Evolutionary conservation across 1,140 invertebrate genomes (phyloP), one percentile per base, ranked within the genome.

Genomic region (Tetragnatha versicolor): DNA sequence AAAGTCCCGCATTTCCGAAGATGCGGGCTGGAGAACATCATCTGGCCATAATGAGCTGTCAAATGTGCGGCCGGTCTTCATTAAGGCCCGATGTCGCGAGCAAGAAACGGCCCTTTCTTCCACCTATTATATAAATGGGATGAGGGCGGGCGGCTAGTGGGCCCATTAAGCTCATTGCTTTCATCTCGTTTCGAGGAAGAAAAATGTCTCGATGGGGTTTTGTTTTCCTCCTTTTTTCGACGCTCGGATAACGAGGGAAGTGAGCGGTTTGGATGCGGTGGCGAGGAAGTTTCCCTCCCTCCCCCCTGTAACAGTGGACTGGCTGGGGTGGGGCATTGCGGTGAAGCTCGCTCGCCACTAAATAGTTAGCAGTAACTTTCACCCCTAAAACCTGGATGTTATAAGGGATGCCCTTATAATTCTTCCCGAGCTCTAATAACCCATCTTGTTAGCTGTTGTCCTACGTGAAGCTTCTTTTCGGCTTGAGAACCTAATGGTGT

Each of bases 11-110:
- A 73, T 73, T 73, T 73, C 69, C 69, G 53, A 73, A 45, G 66
- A 69, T 53, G 66, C 66, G 29, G 47, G 66, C n/a, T 22, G 33
- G 49, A 60, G 35, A 60, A 45, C 69, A 73, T 73, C 69, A 60
- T 73, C 69, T 60, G 53, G 37, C 69, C 47, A 73, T 73, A 73
- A 73, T 73, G 69, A 73, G 69, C 69, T 73, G 69, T 73, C 69
- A 73, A 73, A 73, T 73, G 69, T 73, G 69, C 69, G 69, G 69
- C 53, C 69, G 53, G 69, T 73, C 69, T 73, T 73, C 69, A 73
- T 73, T 73, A 73, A 73, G 69, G 45, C 51, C 37, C 47, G 53
- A 42, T 37, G 29, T 45, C 53, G 31, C 31, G 42, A 37, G 22
- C 66, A 29, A 10, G 22, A 58, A 58, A 58, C 60, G 37, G 42